Evolutionary conservation across 2,888 invertebrate genomes (phyloP).

Genomic region (Catocala nupta): DNA sequence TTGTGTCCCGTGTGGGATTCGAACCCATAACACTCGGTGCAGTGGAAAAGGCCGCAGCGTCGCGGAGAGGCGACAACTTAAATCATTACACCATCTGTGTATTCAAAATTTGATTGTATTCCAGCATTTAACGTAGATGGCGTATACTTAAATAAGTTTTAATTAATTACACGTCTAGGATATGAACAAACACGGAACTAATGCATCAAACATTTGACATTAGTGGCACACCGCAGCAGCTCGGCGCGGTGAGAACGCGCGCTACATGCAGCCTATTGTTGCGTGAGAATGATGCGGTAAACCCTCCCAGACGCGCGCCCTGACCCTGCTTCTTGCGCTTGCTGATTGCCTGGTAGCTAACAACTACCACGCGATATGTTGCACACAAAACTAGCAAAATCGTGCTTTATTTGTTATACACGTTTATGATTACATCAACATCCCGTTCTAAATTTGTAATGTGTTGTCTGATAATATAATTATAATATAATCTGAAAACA

Average conservation of each 20-base stretch:
- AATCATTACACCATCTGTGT: too few relatives aligned
- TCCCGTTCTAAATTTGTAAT: too few relatives aligned
- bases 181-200: slow-evolving; percentile 58
- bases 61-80: too few relatives aligned
- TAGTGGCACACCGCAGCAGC: slow-evolving; percentile 54
- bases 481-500: too few relatives aligned
- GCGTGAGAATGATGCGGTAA: slow-evolving; percentile 59
- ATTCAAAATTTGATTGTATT: too few relatives aligned
- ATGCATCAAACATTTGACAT: slow-evolving; percentile 63
- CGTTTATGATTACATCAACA: neutral
- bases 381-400: slow-evolving; percentile 37
- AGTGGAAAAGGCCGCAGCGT: too few relatives aligned
- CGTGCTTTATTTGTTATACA: slow-evolving; percentile 26
- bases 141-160: neutral
- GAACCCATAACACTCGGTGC: too few relatives aligned
- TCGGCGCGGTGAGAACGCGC: slow-evolving; percentile 59
- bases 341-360: slow-evolving; percentile 55
- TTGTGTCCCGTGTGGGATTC: too few relatives aligned
- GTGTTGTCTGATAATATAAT: too few relatives aligned
- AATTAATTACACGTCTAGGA: slow-evolving; percentile 10
- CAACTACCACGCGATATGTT: slow-evolving; percentile 7
- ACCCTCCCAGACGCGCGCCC: slow-evolving; percentile 47
- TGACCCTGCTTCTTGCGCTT: slow-evolving; percentile 48
- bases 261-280: slow-evolving; percentile 51
- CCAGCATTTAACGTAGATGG: too few relatives aligned